Evolutionary conservation across 2,888 invertebrate species (phyloP).

Genomic region (Cynaeus angustus): DNA sequence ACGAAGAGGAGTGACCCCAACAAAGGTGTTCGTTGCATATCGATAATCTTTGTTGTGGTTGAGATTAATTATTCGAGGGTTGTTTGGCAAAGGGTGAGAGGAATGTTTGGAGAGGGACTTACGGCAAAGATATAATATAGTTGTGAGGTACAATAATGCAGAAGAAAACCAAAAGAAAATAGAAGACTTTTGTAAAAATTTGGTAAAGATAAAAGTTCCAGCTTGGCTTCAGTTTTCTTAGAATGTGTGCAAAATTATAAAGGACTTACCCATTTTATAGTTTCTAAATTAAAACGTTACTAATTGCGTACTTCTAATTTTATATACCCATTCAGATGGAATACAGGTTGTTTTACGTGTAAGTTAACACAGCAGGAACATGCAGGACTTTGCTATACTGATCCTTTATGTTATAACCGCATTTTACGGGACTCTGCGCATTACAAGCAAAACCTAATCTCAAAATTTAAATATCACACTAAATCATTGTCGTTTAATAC

Average conservation of each 20-base stretch:
- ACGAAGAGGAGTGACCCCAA: constrained; percentile 19
- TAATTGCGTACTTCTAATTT: neutral
- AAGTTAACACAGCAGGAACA: neutral
- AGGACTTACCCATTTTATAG: too few species aligned
- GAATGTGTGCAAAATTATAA: too few species aligned
- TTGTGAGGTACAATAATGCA: too few species aligned
- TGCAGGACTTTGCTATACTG: neutral
- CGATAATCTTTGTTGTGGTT: constrained; percentile 13
- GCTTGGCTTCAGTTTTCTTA: too few species aligned
- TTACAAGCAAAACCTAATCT: constrained; percentile 7
- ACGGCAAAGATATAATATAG: too few species aligned
- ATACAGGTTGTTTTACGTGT: neutral
- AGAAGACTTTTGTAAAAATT: too few species aligned
- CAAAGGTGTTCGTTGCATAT: constrained; percentile 24
- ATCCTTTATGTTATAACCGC: constrained; percentile 2
- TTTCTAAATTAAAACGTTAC: too few species aligned
- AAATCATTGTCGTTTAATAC: constrained; percentile 15
- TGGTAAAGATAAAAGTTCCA: too few species aligned
- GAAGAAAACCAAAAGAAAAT: too few species aligned
- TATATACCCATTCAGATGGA: neutral
- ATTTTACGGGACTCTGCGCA: constrained; percentile 3
- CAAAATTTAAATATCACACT: constrained; percentile 1
- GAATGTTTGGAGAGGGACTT: neutral
- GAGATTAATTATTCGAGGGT: neutral
- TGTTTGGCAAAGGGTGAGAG: neutral